Base-by-base conservation (phyloP, 2,888 invertebrate species). In the Leptothorax acervorum region DNA sequence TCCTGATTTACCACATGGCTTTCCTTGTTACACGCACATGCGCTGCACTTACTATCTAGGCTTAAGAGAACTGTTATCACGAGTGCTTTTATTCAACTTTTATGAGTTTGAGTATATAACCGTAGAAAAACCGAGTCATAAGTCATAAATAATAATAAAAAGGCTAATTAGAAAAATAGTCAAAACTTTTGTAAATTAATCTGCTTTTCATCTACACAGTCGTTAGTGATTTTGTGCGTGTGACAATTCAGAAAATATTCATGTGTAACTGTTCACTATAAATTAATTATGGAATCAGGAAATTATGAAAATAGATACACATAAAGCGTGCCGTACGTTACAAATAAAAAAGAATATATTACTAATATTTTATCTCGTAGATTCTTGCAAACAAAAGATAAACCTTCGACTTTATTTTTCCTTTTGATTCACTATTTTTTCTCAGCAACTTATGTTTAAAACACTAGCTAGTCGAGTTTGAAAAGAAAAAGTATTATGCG, bases 1-100 rank as follows among this genome's bases (percentile, higher is more conserved):
- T 92, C 91, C 90, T 91, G 91, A 92, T 92, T 92, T 92, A 92
- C 90, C 92, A 90, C 90, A 68, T 83, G 91, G 87, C 90, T 90
- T 88, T 89, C 87, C 88, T 89, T 90, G 90, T 90, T 90, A 85
- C 84, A 55, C 53, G 66, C 86, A 35, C 75, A 62, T 62, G 31
- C 31, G 11, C 23, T 23, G 23, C 81, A 62, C 28, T 81, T 68
- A 76, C 28, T 71, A 15, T 0, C 39, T 35, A 78, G 39, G 85
- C 71, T 86, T 86, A 85, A 68, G 83, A 85, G 84, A 75, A 78
- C 84, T 88, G 86, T 90, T 88, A 85, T 85, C 89, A 65, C 85
- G 68, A 84, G 78, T 71, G 62, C 81, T 79, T 79, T 39, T 63
- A 57, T 28, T 45, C 42, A 53, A 78, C 12, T 53, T 78, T 62